phyloP scores from a whole-genome alignment of 2,113 vertebrate genomes.

The Meles meles region DNA sequence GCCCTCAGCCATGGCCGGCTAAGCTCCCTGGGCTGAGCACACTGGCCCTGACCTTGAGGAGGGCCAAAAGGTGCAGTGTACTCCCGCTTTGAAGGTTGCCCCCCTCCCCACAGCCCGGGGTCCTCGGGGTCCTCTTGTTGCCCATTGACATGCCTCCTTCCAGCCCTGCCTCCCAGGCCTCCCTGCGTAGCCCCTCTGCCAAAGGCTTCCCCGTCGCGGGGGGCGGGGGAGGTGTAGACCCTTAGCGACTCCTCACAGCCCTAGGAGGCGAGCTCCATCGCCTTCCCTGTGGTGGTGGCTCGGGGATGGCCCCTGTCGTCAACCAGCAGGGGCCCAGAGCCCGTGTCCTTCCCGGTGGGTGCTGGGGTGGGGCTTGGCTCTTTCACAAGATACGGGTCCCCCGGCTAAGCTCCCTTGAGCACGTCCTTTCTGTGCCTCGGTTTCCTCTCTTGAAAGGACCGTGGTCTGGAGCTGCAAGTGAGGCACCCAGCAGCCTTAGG shows the following conservation, averaged over 20 bases:
- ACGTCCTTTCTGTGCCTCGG: not conserved
- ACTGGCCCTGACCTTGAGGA: fast-evolving
- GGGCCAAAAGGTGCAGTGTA: not conserved
- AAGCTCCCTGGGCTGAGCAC: not conserved
- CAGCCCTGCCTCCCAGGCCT: not conserved
- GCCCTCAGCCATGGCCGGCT: not conserved
- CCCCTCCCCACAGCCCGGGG: not conserved
- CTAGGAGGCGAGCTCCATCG: not conserved
- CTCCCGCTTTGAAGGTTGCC: fast-evolving
- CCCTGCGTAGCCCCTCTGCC: not conserved
- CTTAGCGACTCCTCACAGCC: not conserved
- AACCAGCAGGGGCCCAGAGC: no score
- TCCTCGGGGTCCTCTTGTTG: not conserved
- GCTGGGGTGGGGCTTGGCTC: not conserved
- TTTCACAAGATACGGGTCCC: not conserved
- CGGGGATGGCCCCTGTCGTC: not conserved
- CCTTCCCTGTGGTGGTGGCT: not conserved
- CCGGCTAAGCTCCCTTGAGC: fast-evolving
- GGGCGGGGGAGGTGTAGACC: fast-evolving
- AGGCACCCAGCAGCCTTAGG: not conserved
- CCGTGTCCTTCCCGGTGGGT: not conserved
- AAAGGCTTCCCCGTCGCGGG: not conserved
- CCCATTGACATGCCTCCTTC: not conserved
- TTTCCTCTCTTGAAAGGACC: not conserved
- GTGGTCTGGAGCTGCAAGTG: not conserved